Percentiles rank a stretch among this genome's conserved stretches.
phyloP scores from a whole-genome alignment of 2,888 invertebrate species.

The Melangyna quadrimaculata region DNA sequence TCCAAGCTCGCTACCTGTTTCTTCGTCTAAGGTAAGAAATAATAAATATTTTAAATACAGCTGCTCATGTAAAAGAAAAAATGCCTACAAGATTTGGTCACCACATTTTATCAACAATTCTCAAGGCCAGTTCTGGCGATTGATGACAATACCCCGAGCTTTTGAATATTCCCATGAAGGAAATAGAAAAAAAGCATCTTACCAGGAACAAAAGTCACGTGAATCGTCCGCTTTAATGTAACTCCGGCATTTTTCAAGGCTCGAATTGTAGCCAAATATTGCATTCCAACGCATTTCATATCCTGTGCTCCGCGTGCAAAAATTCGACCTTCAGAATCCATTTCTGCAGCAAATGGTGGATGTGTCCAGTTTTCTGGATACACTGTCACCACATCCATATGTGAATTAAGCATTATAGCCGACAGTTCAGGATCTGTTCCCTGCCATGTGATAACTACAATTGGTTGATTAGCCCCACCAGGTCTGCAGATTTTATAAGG shows the following conservation, averaged over 20 bases:
- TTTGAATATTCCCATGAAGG: too few species aligned
- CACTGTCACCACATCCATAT: slow-evolving; percentile 98
- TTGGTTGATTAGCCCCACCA: slow-evolving; percentile 85
- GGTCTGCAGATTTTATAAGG: slow-evolving; percentile 84
- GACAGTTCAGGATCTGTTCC: slow-evolving; percentile 88
- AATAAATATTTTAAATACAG: too few species aligned
- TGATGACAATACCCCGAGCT: too few species aligned
- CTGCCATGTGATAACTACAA: slow-evolving; percentile 89
- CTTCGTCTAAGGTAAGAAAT: slow-evolving; percentile 81
- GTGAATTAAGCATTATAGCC: slow-evolving; percentile 90
- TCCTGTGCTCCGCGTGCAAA: slow-evolving; percentile 93
- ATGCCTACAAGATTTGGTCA: too few species aligned
- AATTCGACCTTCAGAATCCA: slow-evolving; percentile 92
- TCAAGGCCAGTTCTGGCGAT: too few species aligned
- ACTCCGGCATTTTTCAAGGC: slow-evolving; percentile 83
- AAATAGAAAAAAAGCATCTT: too few species aligned
- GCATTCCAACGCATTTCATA: slow-evolving; percentile 91
- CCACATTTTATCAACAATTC: too few species aligned
- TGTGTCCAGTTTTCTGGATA: slow-evolving; percentile 93
- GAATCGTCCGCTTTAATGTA: slow-evolving; percentile 84
- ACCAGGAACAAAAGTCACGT: slow-evolving; percentile 88
- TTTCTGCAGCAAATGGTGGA: slow-evolving; percentile 92
- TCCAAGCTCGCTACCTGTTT: slow-evolving; percentile 86
- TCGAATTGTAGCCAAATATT: slow-evolving; percentile 88
- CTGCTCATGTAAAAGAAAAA: too few species aligned